Evolutionary conservation across 2,113 vertebrate species (phyloP).

Genomic region (Aplodontia rufa): DNA sequence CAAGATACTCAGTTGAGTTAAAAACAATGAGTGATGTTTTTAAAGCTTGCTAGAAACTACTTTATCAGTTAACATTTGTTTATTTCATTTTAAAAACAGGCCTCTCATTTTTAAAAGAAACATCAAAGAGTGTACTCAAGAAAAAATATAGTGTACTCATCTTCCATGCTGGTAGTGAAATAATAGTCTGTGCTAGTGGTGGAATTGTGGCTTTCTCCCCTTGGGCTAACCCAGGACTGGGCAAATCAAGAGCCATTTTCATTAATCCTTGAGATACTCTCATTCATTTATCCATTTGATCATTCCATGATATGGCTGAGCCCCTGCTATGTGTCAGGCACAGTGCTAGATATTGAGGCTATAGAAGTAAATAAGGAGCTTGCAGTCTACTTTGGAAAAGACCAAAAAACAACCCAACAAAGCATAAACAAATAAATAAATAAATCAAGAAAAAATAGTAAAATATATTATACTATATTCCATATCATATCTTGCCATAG

Average conservation of each 20-base stretch:
- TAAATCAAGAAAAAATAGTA: not conserved
- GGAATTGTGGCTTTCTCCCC: not conserved
- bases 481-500: not conserved
- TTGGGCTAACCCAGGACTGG: not conserved
- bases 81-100: not conserved
- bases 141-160: not conserved
- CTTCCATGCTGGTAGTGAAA: not conserved
- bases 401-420: not conserved
- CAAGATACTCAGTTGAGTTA: not conserved
- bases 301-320: not conserved
- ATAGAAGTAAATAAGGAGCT: not conserved
- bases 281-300: not conserved
- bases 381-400: not conserved
- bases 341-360: not conserved
- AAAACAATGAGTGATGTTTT: not conserved
- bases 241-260: not conserved
- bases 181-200: no score
- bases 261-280: not conserved
- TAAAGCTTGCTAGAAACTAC: not conserved
- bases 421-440: constrained; percentile 8
- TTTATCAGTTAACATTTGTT: not conserved
- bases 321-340: not conserved
- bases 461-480: not conserved
- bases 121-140: not conserved
- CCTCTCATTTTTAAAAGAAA: not conserved